A percentile compares a stretch with the other conserved stretches of the same genome.
phyloP scores from a whole-genome alignment of 2,113 vertebrate species.

The Tricholaema leucomelas region DNA sequence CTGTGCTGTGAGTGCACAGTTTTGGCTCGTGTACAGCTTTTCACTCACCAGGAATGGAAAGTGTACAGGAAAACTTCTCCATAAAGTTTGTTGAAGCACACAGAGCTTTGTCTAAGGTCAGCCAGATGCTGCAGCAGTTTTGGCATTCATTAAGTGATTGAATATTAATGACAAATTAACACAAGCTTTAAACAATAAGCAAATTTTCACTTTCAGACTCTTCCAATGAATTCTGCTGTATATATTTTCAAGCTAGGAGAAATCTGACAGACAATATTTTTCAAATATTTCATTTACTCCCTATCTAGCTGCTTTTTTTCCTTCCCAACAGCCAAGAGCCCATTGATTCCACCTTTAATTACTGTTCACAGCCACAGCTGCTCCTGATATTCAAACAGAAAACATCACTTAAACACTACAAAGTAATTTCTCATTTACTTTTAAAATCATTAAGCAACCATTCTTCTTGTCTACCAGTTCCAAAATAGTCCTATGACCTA shows the following conservation, averaged over 20 bases:
- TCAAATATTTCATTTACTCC: conserved; percentile 37
- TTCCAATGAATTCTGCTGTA: conserved; percentile 10
- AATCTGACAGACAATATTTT: conserved; percentile 43
- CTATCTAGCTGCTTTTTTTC: conserved; percentile 1
- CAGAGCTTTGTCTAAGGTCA: neutral
- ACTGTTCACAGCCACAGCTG: neutral
- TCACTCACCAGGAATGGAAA: neutral
- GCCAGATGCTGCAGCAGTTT: neutral
- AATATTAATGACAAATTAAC: conserved; percentile 17
- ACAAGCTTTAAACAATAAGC: neutral
- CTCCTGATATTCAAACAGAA: neutral
- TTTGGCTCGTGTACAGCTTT: no score
- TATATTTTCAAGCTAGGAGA: conserved; percentile 43
- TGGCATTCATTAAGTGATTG: neutral
- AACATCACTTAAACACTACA: neutral
- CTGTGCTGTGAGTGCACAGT: no score
- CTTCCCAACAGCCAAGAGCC: neutral
- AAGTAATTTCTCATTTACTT: neutral
- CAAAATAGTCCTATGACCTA: neutral
- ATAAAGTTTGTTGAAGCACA: fast-evolving
- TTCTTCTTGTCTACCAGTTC: neutral
- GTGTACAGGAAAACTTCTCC: neutral
- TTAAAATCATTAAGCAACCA: neutral
- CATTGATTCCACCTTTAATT: conserved; percentile 25
- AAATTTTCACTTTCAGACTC: conserved; percentile 30